Evolutionary conservation across 2,113 vertebrate species (phyloP).

Genomic region (Tupaia chinensis): DNA sequence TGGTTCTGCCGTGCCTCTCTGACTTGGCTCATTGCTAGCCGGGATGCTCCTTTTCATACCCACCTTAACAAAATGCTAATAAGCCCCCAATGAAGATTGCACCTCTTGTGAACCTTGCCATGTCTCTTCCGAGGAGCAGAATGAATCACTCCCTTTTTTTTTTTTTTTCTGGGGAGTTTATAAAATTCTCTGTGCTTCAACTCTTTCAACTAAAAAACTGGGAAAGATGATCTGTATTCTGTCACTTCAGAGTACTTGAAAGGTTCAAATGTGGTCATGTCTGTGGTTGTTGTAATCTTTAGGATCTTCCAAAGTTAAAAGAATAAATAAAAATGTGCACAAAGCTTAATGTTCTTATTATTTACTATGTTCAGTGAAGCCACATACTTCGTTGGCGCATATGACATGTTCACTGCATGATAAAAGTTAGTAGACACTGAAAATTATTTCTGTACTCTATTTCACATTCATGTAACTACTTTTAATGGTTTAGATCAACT

Average conservation of each 20-base stretch:
- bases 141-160: neutral
- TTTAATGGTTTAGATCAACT: slow-evolving; percentile 54
- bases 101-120: neutral
- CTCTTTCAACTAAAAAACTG: slow-evolving; percentile 9
- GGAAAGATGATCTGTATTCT: neutral
- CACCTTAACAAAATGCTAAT: neutral
- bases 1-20: neutral
- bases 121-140: neutral
- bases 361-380: slow-evolving; percentile 21
- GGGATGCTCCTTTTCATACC: neutral
- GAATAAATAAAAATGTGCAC: slow-evolving; percentile 35
- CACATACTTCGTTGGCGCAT: neutral
- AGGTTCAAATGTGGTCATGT: neutral
- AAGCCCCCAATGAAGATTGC: neutral
- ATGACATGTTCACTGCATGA: neutral
- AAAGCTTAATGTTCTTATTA: neutral
- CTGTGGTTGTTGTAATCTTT: neutral
- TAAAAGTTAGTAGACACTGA: neutral
- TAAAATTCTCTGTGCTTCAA: neutral
- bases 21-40: neutral
- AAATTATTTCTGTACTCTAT: slow-evolving; percentile 54
- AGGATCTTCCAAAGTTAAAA: slow-evolving; percentile 19
- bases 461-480: slow-evolving; percentile 56
- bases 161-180: neutral
- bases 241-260: slow-evolving; percentile 23